phyloP scores from a whole-genome alignment of 2,113 vertebrate genomes.

The Cyanoderma ruficeps region DNA sequence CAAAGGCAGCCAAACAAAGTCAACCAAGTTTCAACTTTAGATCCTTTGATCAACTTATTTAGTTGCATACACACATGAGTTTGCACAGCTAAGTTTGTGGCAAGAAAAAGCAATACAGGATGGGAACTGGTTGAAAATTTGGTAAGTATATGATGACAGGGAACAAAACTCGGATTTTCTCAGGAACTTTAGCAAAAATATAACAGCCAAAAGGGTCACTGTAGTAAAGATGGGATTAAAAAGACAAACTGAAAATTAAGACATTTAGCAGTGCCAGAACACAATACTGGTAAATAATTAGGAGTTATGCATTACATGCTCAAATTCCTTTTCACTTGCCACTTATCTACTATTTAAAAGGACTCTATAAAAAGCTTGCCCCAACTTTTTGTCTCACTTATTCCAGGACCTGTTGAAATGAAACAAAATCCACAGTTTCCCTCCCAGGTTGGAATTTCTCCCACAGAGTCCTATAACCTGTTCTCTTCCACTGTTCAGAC shows the following conservation, averaged over 20 bases:
- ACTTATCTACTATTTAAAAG: not conserved
- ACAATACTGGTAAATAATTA: not conserved
- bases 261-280: not conserved
- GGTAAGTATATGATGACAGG: not conserved
- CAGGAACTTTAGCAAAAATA: not conserved
- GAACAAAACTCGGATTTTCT: not conserved
- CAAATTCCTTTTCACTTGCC: not conserved
- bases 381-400: not conserved
- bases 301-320: not conserved
- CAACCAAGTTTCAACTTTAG: not conserved
- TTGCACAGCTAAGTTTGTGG: not conserved
- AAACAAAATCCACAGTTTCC: not conserved
- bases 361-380: not conserved
- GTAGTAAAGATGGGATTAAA: not conserved
- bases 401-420: not conserved
- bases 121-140: not conserved
- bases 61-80: not conserved
- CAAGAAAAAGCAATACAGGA: not conserved
- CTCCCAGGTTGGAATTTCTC: not conserved
- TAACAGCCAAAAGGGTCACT: not conserved
- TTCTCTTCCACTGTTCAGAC: not conserved
- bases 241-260: not conserved
- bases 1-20: not conserved
- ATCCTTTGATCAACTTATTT: not conserved
- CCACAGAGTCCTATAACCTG: not conserved